Conservation (phyloP, 1,140 invertebrate species). For the Harpegnathos saltator region DNA sequence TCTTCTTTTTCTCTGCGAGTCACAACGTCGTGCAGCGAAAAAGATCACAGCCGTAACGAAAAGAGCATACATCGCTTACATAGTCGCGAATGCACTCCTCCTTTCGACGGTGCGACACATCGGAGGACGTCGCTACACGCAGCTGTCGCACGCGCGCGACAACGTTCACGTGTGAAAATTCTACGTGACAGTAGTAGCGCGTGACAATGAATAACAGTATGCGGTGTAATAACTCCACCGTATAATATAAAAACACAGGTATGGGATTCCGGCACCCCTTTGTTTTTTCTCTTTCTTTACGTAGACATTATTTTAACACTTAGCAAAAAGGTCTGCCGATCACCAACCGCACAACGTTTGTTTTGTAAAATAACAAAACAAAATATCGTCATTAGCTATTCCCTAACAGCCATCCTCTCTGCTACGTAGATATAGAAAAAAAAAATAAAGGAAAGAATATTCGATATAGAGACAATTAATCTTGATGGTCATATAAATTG, state of each 20-base stretch:
- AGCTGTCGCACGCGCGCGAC: slow-evolving; percentile 47
- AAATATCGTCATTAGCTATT: slow-evolving; percentile 84
- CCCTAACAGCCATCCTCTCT: slow-evolving; percentile 81
- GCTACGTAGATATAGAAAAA: slow-evolving; percentile 68
- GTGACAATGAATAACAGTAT: slow-evolving; percentile 80
- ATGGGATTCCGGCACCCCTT: slow-evolving; percentile 72
- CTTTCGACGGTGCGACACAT: not conserved
- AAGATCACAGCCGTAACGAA: slow-evolving; percentile 19
- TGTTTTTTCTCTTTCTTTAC: not conserved
- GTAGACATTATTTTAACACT: slow-evolving; percentile 64
- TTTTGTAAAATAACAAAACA: slow-evolving; percentile 82
- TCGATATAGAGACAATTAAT: slow-evolving; percentile 76
- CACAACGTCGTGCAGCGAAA: slow-evolving; percentile 44
- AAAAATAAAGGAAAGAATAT: slow-evolving; percentile 70
- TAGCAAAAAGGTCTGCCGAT: slow-evolving; percentile 71
- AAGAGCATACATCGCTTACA: slow-evolving; percentile 4
- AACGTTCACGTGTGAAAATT: slow-evolving; percentile 66
- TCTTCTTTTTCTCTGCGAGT: slow-evolving; percentile 38
- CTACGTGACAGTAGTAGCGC: slow-evolving; percentile 71
- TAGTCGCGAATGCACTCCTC: not conserved
- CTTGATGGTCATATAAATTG: slow-evolving; percentile 77
- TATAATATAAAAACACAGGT: slow-evolving; percentile 76
- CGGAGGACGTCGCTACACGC: slow-evolving; percentile 38
- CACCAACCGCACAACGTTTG: slow-evolving; percentile 78
- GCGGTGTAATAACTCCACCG: slow-evolving; percentile 77